Base-by-base conservation (phyloP, 2,888 invertebrate genomes). In the Tenthredo scrophulariae region DNA sequence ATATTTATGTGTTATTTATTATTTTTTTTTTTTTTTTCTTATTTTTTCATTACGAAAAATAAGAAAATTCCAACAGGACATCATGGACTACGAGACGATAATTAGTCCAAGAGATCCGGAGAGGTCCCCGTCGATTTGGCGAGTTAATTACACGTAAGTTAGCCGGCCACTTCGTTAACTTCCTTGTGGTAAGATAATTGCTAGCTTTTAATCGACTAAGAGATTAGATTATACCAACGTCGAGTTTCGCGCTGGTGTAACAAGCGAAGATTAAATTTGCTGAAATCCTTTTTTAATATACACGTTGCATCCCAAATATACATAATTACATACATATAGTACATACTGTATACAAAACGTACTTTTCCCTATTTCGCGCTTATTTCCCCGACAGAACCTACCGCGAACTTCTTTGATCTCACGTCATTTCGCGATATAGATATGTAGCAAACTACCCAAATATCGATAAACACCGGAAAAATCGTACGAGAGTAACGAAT, bases 201-300 rank as follows among this genome's bases (percentile, higher is more conserved):
- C 83, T 87, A 87, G 87, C 88, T 88, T 90, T 90, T 91, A 90
- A 92, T 91, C 91, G 90, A 86, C 86, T 88, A 87, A 87, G 87
- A 88, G 89, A 91, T 91, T 91, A 90, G 91, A 91, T 91, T 90
- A 80, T 80, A 90, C 91, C 90, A 90, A 90, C 89, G 37, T 90
- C 89, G 87, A 88, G 89, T 89, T 89, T 87, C 86, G 40, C 72
- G 84, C 85, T 86, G 82, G 82, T 74, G 85, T 87, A 89, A 89
- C 88, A 87, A 86, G 88, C 88, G 88, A 87, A 86, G 72, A 74
- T 74, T 74, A 74, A 74, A 74, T 74, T 74, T 43, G 43, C 72
- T 72, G 18, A 72, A 72, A 72, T 37, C 43, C 43, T 72, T 72
- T 72, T 72, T 43, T 43, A 37, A 43, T 72, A 26, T 13, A 18